Conservation (phyloP, 2,797 vertebrate genomes). For the Malurus splendens region DNA sequence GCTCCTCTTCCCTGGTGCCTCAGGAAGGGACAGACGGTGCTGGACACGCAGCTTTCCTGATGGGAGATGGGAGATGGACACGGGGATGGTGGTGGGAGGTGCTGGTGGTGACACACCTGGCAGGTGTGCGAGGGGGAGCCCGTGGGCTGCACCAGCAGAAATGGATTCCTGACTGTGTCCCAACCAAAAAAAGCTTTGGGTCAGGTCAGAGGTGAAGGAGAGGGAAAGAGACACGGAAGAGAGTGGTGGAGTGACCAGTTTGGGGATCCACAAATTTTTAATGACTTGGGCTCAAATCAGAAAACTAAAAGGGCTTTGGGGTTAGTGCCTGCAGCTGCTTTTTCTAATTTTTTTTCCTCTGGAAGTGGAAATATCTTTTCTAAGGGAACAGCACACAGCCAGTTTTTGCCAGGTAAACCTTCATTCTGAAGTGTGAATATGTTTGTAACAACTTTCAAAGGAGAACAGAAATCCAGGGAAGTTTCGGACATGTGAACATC, state of each 20-base stretch:
- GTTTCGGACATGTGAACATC: neutral
- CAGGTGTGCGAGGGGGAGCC: accelerated
- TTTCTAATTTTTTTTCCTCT: neutral
- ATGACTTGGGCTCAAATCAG: neutral
- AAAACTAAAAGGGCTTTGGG: neutral
- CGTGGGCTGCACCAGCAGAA: accelerated
- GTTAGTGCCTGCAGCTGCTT: neutral
- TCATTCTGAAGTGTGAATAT: neutral
- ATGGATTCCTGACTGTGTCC: neutral
- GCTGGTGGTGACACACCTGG: accelerated
- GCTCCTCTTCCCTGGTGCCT: neutral
- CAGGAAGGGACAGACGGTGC: neutral
- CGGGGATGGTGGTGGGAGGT: neutral
- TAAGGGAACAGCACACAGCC: neutral
- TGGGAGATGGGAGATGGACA: accelerated
- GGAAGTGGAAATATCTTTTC: neutral
- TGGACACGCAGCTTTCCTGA: accelerated
- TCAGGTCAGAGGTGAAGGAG: accelerated
- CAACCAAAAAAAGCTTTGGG: accelerated
- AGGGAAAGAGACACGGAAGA: accelerated
- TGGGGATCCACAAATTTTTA: neutral
- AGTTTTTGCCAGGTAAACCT: neutral
- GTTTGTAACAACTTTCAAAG: neutral
- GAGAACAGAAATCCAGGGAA: neutral
- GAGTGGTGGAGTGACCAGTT: accelerated